Evolutionary conservation across 2,113 vertebrate genomes (phyloP).

Genomic region (Psettodes erumei): DNA sequence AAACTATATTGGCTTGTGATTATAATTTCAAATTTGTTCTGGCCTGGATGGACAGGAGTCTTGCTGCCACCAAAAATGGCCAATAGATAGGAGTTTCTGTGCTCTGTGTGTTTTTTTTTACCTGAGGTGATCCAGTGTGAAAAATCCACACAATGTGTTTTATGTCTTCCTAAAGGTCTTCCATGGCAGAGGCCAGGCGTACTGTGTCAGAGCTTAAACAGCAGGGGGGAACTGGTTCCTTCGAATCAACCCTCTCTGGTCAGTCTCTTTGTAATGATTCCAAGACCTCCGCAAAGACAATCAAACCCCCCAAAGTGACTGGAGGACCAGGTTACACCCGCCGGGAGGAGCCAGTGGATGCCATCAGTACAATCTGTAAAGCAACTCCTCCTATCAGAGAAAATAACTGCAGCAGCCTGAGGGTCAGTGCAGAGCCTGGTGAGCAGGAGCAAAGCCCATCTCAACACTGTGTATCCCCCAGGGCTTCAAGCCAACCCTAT

Average conservation of each 20-base stretch:
- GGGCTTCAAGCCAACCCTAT: background rate
- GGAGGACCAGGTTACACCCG: background rate
- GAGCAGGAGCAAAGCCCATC: background rate
- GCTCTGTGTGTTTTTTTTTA: background rate
- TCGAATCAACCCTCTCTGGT: conserved; percentile 37
- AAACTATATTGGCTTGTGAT: background rate
- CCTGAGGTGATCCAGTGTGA: background rate
- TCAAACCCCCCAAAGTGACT: conserved; percentile 24
- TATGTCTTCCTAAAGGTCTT: conserved; percentile 29
- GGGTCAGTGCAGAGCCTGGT: background rate
- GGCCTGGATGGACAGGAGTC: background rate
- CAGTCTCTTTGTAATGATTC: conserved; percentile 69
- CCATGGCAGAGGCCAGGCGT: conserved; percentile 63
- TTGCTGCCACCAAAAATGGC: background rate
- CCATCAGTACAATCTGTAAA: conserved; percentile 62
- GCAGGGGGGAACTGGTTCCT: conserved; percentile 2
- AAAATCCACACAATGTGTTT: background rate
- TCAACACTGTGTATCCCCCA: background rate
- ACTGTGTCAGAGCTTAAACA: conserved; percentile 47
- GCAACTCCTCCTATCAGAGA: background rate
- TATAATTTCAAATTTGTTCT: too few species aligned
- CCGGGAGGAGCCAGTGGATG: conserved; percentile 77
- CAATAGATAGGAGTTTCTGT: background rate
- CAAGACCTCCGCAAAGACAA: conserved; percentile 78
- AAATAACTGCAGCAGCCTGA: background rate